A percentile compares a stretch with the other conserved stretches of the same genome.
These are phyloP conservation scores for Mus pahari DNA, from an alignment of 2,113 vertebrate species.

Conservation along the genomic window DNA sequence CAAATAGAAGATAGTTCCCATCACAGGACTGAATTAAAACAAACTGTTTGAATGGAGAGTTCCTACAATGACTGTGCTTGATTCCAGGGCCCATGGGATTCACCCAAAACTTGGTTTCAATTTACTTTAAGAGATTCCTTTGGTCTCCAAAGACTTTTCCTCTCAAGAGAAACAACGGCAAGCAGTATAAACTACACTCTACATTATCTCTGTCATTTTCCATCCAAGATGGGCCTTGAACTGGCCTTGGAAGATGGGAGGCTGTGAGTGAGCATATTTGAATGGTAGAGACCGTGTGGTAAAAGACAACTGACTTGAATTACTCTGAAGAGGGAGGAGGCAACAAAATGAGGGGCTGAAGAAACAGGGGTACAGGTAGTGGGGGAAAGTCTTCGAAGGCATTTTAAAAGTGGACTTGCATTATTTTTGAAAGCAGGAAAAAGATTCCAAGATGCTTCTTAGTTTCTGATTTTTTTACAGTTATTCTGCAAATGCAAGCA, in stretches of 20 bases:
- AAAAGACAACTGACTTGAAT: background rate
- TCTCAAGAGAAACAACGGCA: background rate
- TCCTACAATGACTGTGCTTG: background rate
- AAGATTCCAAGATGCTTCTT: constrained; percentile 39
- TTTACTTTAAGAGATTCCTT: background rate
- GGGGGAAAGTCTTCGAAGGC: background rate
- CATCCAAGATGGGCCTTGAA: background rate
- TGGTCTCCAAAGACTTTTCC: background rate
- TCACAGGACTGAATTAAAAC: background rate
- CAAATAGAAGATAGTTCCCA: background rate
- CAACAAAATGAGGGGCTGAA: background rate
- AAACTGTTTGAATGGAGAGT: background rate
- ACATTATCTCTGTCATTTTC: background rate
- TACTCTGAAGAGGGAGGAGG: background rate
- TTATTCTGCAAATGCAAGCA: constrained; percentile 15
- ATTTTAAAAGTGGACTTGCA: background rate
- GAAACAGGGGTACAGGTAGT: background rate
- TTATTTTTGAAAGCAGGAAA: constrained; percentile 28
- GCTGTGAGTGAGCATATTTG: background rate
- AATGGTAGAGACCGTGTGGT: background rate
- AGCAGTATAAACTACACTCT: background rate
- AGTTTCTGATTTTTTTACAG: constrained; percentile 12
- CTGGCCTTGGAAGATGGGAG: background rate
- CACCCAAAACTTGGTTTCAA: constrained; percentile 13
- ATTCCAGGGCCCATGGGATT: background rate